Percentiles rank a stretch among this genome's conserved stretches.
Conservation (phyloP, 2,113 vertebrate species). For the Dipodomys ordii region DNA sequence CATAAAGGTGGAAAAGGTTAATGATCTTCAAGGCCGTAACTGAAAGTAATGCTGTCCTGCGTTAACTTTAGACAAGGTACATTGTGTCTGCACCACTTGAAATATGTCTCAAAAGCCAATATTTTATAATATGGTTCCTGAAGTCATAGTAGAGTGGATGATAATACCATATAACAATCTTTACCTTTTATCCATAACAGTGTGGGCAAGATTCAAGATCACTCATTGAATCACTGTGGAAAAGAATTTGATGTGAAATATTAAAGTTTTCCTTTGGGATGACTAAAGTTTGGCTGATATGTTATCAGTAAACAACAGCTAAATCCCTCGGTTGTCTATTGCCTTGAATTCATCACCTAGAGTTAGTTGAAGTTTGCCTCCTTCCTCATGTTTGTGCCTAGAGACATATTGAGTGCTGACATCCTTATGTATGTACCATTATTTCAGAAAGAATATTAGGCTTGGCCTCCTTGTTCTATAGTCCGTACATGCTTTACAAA, state of each 20-base stretch:
- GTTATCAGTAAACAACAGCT: background rate
- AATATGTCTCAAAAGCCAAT: background rate
- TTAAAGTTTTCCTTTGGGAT: constrained; percentile 33
- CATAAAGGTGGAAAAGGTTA: constrained; percentile 66
- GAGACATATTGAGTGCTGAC: background rate
- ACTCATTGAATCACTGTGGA: constrained; percentile 13
- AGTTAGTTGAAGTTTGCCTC: background rate
- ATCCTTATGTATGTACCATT: background rate
- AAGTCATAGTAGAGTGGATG: background rate
- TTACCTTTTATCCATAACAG: background rate
- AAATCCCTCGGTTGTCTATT: background rate
- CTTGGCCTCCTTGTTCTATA: background rate
- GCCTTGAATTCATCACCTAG: background rate
- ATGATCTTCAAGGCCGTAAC: constrained; percentile 51
- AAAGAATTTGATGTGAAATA: constrained; percentile 14
- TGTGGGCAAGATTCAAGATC: background rate
- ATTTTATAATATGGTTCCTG: background rate
- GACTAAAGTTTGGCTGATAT: background rate
- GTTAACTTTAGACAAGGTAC: constrained; percentile 55
- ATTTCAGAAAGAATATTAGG: background rate
- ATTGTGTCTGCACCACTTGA: constrained; percentile 40
- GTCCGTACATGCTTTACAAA: background rate
- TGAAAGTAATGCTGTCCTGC: constrained; percentile 5
- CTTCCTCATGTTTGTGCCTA: background rate
- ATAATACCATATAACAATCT: background rate